A percentile compares a stretch with the other conserved stretches of the same genome.
phyloP scores from a whole-genome alignment of 35 echinoderm and acorn worm species.

The Lytechinus variegatus region DNA sequence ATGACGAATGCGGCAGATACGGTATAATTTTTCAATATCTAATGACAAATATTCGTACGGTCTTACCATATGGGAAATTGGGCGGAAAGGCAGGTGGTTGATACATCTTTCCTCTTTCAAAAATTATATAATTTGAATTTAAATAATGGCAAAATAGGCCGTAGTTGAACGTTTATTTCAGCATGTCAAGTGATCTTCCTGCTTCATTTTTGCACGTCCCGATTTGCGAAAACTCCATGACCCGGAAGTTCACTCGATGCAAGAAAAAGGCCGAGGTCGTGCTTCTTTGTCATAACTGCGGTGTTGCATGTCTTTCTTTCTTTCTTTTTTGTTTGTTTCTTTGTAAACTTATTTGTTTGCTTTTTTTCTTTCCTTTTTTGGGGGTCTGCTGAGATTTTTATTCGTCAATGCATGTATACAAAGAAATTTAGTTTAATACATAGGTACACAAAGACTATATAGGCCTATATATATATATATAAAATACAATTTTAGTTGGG shows the following conservation, averaged over 20 bases:
- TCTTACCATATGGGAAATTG: slow-evolving; percentile 40
- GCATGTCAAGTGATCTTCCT: background rate
- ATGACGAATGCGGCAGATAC: too few relatives aligned
- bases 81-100: slow-evolving; percentile 24
- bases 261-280: background rate
- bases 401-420: too few relatives aligned
- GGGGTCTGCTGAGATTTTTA: background rate
- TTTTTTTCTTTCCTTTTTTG: background rate
- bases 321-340: background rate
- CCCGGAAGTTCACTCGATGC: background rate
- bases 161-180: slow-evolving; percentile 26
- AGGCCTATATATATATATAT: too few relatives aligned
- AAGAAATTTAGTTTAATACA: too few relatives aligned
- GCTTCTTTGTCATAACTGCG: background rate
- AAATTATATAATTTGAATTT: background rate
- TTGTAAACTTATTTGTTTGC: background rate
- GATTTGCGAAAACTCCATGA: background rate
- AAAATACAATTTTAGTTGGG: too few relatives aligned
- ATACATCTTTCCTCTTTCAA: slow-evolving; percentile 23
- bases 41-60: background rate
- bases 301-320: background rate
- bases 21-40: background rate
- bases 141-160: slow-evolving; percentile 17
- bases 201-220: slow-evolving; percentile 34
- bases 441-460: too few relatives aligned